Base-by-base conservation (phyloP, 2,797 vertebrate genomes). In the Hemibagrus guttatus region DNA sequence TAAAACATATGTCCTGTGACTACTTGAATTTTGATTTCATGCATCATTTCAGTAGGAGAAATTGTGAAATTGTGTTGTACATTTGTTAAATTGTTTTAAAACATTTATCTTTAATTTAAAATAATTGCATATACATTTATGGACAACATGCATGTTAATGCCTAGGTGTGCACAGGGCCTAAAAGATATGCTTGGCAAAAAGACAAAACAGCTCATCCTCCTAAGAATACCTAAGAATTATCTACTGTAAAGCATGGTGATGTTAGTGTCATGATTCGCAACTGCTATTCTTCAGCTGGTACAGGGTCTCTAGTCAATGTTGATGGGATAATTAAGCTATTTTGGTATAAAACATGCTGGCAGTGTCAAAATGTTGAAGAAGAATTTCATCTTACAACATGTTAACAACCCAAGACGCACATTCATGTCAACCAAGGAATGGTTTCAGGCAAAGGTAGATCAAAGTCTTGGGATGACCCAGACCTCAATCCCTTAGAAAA, bases 381-480 rank as follows among this genome's bases (percentile, higher is more conserved):
- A 81, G 42, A 28, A 28, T 64, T 66, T 81, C 42, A 26, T 31
- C 21, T 42, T 80, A 39, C 76, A 61, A 39, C 21, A 42, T 35
- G 75, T 35, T 61, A 80, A 42, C 31, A 26, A 80, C 6, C 6
- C 21, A 59, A 61, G 39, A 61, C 56, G 39, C 23, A 42, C 31
- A 80, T 61, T 61, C 56, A 35, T 61, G 56, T 64, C 42, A 66
- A 31, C 42, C 2, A 66, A 82, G 61, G 46, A 49, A 82, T 66
- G 46, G 61, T 28, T 66, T 82, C 26, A 81, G 80, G 16, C 80
- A 82, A 81, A 81, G n/a, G 26, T 31, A 61, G 54, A 80, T 80
- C 56, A 80, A 80, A 35, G 42, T 80, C 54, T 80, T 61, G 2
- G 58, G 39, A 80, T 42, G 28, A 66, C 42, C 61, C 80, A 66